phyloP scores from a whole-genome alignment of 2,888 invertebrate genomes.

The Parascotia fuliginaria region DNA sequence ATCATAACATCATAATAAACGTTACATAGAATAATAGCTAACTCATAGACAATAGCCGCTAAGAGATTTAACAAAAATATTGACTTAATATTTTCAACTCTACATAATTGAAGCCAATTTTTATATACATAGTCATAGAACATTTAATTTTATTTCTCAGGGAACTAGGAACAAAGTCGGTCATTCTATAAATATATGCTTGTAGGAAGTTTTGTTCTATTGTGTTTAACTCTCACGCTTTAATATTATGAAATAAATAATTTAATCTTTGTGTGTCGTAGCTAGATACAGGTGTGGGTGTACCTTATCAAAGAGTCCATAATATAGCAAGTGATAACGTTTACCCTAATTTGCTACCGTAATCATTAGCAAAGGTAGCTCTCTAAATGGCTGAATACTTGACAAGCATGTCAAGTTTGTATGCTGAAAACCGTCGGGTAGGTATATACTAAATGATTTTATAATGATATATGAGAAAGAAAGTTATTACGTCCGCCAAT shows the following conservation, averaged over 20 bases:
- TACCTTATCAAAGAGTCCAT: conserved; percentile 45
- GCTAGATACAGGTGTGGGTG: conserved; percentile 8
- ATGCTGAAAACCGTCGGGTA: conserved; percentile 12
- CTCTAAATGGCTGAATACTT: conserved; percentile 28
- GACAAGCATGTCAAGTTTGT: conserved; percentile 41
- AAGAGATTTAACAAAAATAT: too few relatives aligned
- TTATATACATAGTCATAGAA: neutral
- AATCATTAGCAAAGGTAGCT: conserved; percentile 50
- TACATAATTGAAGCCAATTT: too few relatives aligned
- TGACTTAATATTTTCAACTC: too few relatives aligned
- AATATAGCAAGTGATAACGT: conserved; percentile 51
- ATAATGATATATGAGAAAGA: too few relatives aligned
- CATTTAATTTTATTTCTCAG: conserved; percentile 47
- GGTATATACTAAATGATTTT: neutral
- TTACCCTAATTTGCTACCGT: conserved; percentile 50
- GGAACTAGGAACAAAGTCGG: conserved; percentile 50
- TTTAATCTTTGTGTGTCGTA: too few relatives aligned
- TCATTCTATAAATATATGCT: conserved; percentile 26
- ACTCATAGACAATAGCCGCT: too few relatives aligned
- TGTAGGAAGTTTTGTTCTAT: conserved; percentile 42
- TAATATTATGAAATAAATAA: conserved; percentile 28
- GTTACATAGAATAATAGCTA: too few relatives aligned
- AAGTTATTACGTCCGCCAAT: too few relatives aligned
- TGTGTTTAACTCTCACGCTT: conserved; percentile 42
- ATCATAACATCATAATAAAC: too few relatives aligned